Conservation (phyloP, 2,797 vertebrate genomes). For the Thamnophis elegans region DNA sequence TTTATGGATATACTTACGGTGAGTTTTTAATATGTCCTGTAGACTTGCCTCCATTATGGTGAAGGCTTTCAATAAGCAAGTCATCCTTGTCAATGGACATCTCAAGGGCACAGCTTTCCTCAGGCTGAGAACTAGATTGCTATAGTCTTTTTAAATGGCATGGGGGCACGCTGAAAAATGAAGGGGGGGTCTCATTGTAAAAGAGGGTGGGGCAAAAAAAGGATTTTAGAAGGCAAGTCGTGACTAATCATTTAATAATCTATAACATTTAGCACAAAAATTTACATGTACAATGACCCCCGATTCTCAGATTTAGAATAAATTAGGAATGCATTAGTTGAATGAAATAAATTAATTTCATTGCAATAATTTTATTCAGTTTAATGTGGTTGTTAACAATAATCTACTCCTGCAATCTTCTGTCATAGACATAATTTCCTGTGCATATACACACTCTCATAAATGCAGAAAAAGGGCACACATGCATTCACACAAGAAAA, state of each 20-base stretch:
- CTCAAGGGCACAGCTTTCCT: neutral
- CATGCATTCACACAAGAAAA: neutral
- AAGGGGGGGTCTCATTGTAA: neutral
- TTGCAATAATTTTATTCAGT: neutral
- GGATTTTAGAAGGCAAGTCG: neutral
- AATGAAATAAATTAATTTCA: neutral
- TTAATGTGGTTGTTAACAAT: neutral
- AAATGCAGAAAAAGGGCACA: neutral
- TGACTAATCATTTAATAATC: neutral
- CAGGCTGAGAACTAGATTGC: neutral
- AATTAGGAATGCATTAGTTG: neutral
- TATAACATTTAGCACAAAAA: neutral
- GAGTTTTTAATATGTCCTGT: neutral
- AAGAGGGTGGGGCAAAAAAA: neutral
- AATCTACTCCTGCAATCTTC: neutral
- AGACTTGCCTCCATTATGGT: neutral
- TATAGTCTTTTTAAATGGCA: neutral
- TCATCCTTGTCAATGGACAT: neutral
- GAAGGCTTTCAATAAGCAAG: neutral
- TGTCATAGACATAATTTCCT: neutral
- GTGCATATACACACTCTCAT: neutral
- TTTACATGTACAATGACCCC: neutral
- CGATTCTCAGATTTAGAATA: neutral
- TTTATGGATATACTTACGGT: neutral
- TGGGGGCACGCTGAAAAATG: neutral